These are phyloP conservation scores for Ypsolopha scabrella DNA, from an alignment of 2,888 invertebrate genomes.

Conservation along the genomic window DNA sequence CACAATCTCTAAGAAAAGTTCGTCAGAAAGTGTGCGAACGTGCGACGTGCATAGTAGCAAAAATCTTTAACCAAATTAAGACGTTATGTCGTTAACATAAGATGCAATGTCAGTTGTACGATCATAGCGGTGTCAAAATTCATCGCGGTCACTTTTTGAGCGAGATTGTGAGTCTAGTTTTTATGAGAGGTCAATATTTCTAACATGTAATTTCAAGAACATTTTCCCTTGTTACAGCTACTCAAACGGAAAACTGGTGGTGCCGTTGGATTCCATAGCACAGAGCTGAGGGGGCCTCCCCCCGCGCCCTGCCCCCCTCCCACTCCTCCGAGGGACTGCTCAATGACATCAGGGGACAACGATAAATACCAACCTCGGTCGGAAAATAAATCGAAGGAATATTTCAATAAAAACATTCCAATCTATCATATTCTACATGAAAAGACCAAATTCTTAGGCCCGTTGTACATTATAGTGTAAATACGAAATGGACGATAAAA, in stretches of 20 bases:
- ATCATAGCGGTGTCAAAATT: too few species aligned
- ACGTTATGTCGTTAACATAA: too few species aligned
- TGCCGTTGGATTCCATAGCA: conserved; percentile 70
- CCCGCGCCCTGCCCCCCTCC: conserved; percentile 49
- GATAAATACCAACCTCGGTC: neutral
- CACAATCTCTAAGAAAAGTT: too few species aligned
- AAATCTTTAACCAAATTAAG: too few species aligned
- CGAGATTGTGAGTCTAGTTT: too few species aligned
- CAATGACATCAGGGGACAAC: conserved; percentile 17
- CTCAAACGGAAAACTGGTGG: conserved; percentile 71
- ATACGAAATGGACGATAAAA: neutral
- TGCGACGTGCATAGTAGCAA: too few species aligned
- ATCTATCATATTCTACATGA: neutral
- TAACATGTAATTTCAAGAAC: conserved; percentile 1
- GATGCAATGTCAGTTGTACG: too few species aligned
- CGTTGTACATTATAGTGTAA: conserved; percentile 3
- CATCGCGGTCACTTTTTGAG: too few species aligned
- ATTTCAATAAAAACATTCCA: conserved; percentile 3
- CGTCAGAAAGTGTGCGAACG: too few species aligned
- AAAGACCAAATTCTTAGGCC: conserved; percentile 2
- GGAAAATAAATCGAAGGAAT: neutral
- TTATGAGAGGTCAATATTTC: too few species aligned
- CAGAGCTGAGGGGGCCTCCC: conserved; percentile 58
- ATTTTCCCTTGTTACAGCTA: conserved; percentile 55
- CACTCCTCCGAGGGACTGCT: conserved; percentile 55